A percentile compares a stretch with the other conserved stretches of the same genome.
These are phyloP conservation scores for Cranoglanis bouderius DNA, from an alignment of 2,113 vertebrate genomes.

Conservation along the genomic window DNA sequence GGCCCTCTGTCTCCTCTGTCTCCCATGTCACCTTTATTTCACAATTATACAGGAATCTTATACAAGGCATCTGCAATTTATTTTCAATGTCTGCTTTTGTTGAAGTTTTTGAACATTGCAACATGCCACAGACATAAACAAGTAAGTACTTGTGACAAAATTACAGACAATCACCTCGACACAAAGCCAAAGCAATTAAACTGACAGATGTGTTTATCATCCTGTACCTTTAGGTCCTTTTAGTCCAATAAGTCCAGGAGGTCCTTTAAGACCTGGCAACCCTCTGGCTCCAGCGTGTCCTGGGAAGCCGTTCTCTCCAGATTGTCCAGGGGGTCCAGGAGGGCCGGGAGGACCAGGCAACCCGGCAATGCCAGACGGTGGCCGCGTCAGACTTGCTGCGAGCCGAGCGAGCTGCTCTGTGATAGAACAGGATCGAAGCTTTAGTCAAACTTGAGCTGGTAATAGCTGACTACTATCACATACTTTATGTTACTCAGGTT, in stretches of 20 bases:
- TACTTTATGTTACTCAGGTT: not conserved
- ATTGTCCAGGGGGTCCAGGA: constrained; percentile 78
- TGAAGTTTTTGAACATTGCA: not conserved
- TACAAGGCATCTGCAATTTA: not conserved
- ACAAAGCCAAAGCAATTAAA: not conserved
- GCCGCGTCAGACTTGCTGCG: constrained; percentile 88
- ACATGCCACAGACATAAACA: not conserved
- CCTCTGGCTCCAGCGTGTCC: constrained; percentile 88
- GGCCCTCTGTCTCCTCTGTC: constrained; percentile 89
- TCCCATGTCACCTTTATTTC: constrained; percentile 83
- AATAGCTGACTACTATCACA: not conserved
- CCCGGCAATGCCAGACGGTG: constrained; percentile 83
- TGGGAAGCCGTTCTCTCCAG: constrained; percentile 89
- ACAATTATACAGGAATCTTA: constrained; percentile 13
- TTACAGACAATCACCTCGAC: not conserved
- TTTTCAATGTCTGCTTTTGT: not conserved
- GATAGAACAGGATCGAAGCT: constrained; percentile 47
- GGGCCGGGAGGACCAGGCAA: constrained; percentile 80
- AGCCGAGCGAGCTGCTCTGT: constrained; percentile 92
- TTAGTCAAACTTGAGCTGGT: not conserved
- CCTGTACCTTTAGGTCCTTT: constrained; percentile 91
- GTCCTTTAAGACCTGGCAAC: constrained; percentile 91
- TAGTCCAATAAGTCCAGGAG: constrained; percentile 82
- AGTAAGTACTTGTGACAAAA: not conserved
- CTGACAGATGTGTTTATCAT: not conserved